Evolutionary conservation across 2,888 invertebrate species (phyloP).

Genomic region (Conchocele bisecta): DNA sequence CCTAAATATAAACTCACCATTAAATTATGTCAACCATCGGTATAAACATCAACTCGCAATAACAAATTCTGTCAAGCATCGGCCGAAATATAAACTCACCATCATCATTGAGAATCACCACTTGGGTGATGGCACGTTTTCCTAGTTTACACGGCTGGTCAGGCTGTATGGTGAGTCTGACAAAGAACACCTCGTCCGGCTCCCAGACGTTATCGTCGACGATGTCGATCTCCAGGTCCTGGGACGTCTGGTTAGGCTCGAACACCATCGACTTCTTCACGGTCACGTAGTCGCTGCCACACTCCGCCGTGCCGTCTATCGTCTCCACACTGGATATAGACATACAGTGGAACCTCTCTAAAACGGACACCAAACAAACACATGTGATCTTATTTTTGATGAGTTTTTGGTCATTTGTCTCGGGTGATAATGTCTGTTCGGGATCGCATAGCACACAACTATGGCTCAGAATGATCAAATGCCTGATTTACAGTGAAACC

Average conservation of each 20-base stretch:
- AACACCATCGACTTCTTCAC: constrained; percentile 85
- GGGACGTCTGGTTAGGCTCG: constrained; percentile 84
- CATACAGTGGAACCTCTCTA: too few relatives aligned
- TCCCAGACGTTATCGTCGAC: constrained; percentile 86
- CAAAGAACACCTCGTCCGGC: constrained; percentile 86
- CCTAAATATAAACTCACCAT: too few relatives aligned
- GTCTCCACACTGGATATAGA: constrained; percentile 85
- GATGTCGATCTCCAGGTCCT: constrained; percentile 84
- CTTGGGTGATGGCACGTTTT: constrained; percentile 84
- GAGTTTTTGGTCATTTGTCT: too few relatives aligned
- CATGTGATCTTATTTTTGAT: too few relatives aligned
- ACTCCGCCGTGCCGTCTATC: constrained; percentile 85
- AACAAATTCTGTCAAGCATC: too few relatives aligned
- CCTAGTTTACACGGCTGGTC: constrained; percentile 83
- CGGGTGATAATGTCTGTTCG: too few relatives aligned
- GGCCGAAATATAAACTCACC: constrained; percentile 81
- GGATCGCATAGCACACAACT: too few relatives aligned
- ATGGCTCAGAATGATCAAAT: too few relatives aligned
- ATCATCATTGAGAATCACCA: constrained; percentile 86
- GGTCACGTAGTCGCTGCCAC: constrained; percentile 85
- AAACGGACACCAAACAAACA: too few relatives aligned
- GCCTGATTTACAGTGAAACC: too few relatives aligned
- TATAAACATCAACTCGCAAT: too few relatives aligned
- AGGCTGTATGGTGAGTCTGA: constrained; percentile 83
- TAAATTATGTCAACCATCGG: too few relatives aligned